These are phyloP conservation scores for Ischnus inquisitorius DNA, from an alignment of 2,888 invertebrate genomes.

Conservation along the genomic window DNA sequence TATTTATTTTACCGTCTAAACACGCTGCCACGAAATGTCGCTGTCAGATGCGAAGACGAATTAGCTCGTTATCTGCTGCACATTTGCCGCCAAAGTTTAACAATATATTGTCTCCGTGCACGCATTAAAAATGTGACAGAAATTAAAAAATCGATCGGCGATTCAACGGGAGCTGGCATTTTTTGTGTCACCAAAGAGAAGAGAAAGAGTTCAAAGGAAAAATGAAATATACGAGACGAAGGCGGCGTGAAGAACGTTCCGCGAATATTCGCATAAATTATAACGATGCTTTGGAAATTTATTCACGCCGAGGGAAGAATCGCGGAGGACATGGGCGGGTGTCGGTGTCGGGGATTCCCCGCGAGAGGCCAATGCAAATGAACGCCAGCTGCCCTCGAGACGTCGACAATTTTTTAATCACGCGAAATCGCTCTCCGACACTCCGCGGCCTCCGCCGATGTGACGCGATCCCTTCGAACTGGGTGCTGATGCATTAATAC, in stretches of 20 bases:
- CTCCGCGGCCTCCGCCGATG: constrained; percentile 16
- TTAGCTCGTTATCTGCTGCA: constrained; percentile 52
- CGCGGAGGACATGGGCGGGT: constrained; percentile 13
- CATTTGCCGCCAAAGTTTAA: constrained; percentile 32
- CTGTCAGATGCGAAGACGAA: constrained; percentile 59
- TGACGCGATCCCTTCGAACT: constrained; percentile 31
- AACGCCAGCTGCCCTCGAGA: constrained; percentile 45
- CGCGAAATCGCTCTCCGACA: constrained; percentile 10
- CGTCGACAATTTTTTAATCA: constrained; percentile 50
- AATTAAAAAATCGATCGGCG: background rate
- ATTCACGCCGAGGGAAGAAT: constrained; percentile 30
- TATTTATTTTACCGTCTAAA: constrained; percentile 1
- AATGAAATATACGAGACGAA: background rate
- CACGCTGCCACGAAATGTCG: constrained; percentile 43
- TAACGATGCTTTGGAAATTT: constrained; percentile 22
- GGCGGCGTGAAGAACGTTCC: background rate
- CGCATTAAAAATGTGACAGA: background rate
- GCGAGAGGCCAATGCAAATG: constrained; percentile 40
- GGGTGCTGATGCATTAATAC: background rate
- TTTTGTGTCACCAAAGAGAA: background rate
- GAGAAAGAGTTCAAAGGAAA: background rate
- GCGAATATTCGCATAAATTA: constrained; percentile 26
- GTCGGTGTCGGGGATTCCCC: constrained; percentile 14
- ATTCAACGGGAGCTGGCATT: background rate
- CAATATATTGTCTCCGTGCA: background rate